Base-by-base conservation (phyloP, 2,797 vertebrate species). In the Cyprinodon diabolis region DNA sequence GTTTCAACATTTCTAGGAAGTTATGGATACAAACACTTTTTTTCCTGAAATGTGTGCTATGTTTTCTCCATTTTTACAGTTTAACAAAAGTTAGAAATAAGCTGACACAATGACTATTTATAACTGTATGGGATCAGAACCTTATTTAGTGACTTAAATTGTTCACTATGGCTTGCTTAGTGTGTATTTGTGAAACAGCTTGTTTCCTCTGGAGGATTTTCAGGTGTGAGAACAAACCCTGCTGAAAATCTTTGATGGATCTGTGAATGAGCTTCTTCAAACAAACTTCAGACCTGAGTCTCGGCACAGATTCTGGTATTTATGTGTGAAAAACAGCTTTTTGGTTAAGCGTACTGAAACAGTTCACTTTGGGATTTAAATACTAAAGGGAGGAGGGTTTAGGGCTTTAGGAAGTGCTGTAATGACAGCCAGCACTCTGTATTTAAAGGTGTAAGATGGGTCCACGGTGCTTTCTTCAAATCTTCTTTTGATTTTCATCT, bases 401-500 rank as follows among this genome's bases (percentile, higher is more conserved):
- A 80, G 72, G 58, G 45, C 62, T 83, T 76, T 78, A 79, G 71
- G 80, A 40, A 74, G 70, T 63, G 51, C n/a, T 47, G 66, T 78
- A 86, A 87, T 81, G 82, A 82, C 78, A 76, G 69, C 57, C 72
- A 68, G 72, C 75, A 71, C 78, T 89, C 89, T 94, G 86, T 79
- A 80, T 89, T 95, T 90, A 83, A 79, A 87, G 75, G 72, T 81
- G 77, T 72, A 57, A 82, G 87, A 82, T 74, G 55, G 72, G 75
- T 76, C 79, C 81, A 73, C 66, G 72, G 63, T 40, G 67, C 76
- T 85, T 81, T 58, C 75, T 85, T 79, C 80, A 73, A 91, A 80
- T 79, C 85, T 69, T 87, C 85, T 85, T 92, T 88, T 87, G 92
- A 94, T 90, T 93, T 88, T 79, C 65, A 66, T 84, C 75, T 89